Conservation (phyloP, 2,797 vertebrate species). For the Pterois miles region DNA sequence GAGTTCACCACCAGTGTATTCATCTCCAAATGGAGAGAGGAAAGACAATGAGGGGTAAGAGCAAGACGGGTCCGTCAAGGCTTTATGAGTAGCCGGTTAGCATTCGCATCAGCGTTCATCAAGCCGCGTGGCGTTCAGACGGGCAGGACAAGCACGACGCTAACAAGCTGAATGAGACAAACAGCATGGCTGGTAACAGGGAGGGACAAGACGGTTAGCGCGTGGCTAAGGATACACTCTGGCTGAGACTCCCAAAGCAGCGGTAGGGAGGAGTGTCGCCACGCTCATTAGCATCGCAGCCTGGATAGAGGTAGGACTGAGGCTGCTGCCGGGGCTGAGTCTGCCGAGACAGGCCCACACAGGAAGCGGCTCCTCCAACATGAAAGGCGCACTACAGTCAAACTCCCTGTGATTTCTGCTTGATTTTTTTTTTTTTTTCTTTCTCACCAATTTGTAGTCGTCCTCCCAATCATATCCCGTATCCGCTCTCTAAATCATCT, state of each 20-base stretch:
- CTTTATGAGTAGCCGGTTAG: constrained; percentile 41
- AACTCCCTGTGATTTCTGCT: constrained; percentile 32
- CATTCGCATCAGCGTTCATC: constrained; percentile 33
- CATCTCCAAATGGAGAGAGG: constrained; percentile 37
- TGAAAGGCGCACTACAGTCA: constrained; percentile 47
- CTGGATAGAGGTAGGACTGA: constrained; percentile 30
- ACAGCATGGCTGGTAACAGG: constrained; percentile 32
- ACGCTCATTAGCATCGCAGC: constrained; percentile 62
- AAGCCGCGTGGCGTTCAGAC: constrained; percentile 25
- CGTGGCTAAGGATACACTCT: constrained; percentile 37
- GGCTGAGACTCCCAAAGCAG: constrained; percentile 58
- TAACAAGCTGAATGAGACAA: constrained; percentile 52
- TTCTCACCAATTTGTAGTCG: constrained; percentile 50
- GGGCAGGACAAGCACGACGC: constrained; percentile 6
- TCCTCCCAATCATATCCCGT: constrained; percentile 60
- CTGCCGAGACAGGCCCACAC: constrained; percentile 55
- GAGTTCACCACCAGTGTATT: constrained; percentile 62
- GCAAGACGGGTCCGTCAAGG: constrained; percentile 1
- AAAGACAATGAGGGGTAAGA: neutral
- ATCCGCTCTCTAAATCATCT: constrained; percentile 64
- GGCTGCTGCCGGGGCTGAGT: constrained; percentile 40
- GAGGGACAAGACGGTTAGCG: constrained; percentile 40
- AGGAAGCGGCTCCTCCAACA: constrained; percentile 59
- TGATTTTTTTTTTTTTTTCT: neutral
- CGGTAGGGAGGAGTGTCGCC: constrained; percentile 48